Evolutionary conservation across 2,888 invertebrate species (phyloP), one percentile per base, ranked within the genome.

Genomic region (Molorchus minor): DNA sequence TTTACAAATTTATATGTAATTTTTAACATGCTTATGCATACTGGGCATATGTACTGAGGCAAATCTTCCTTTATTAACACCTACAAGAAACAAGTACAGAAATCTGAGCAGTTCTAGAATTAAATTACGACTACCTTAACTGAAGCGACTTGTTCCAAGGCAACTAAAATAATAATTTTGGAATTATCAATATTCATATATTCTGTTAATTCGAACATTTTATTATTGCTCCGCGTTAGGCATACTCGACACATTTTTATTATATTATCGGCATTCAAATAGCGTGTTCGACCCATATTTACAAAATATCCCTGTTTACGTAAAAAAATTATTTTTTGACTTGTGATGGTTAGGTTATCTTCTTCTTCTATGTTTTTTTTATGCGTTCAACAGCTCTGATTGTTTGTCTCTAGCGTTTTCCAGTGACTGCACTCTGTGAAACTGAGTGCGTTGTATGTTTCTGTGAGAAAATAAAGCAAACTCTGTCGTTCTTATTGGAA

Each of bases 21-120:
- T 54, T 62, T 62, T 33, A 65, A 44, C 3, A 65, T 33, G 47
- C 61, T 61, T 13, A 61, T 52, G 46, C 65, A 65, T 25, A 62
- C 45, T 7, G 62, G 62, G 16, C 65, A 65, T 25, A 65, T 65
- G 17, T 49, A 52, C 51, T 61, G 47, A 15, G 65, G 65, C 43
- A 54, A 58, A 0, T 58, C 20, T 19, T 44, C 56, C 13, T 55
- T 51, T 3, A 58, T 5, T 30, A 56, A 43, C 21, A 65, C 54
- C 65, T 65, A n/a, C 13, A 55, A 59, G 59, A 7, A 62, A n/a
- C 13, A 55, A 59, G 59, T 4, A 20, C 7, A 35, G 21, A 44
- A 29, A 17, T 12, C 40, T 41, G 33, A 35, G 19, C 7, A 33
- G 30, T 10, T 15, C 36, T 21, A 43, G 40, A 7, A 43, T 5